Evolutionary conservation across 2,888 invertebrate genomes (phyloP), one percentile per base, ranked within the genome.

Genomic region (Xylota segnis): DNA sequence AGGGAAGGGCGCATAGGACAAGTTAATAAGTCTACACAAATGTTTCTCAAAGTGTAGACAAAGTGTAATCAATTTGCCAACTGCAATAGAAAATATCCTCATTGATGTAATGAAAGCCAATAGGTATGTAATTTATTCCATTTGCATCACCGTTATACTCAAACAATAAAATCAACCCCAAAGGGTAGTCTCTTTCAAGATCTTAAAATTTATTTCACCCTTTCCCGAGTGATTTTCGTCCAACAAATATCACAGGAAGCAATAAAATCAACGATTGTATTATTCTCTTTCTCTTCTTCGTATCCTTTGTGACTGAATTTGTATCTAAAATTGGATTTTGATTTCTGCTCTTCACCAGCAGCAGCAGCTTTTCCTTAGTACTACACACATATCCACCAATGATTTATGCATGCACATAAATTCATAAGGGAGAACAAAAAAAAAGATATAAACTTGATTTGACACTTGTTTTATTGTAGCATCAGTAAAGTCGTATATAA

Each of bases 341-440:
- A 74, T 74, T 74, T 74, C 32, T 65, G 43, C 43, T 16, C 40
- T 29, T 34, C 32, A 18, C 23, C 10, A 63, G 52, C 27, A 32
- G 52, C 27, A 32, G 23, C 23, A 23, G n/a, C 40, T 18, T 66
- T 37, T 52, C n/a, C n/a, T n/a, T 10, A 56, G 32, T 23, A 23
- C 3, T 23, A 23, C 3, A 3, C 12, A 18, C n/a, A 54, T 43
- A 12, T 6, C 18, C 14, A 43, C 37, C 37, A 72, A 59, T 52
- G 61, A 63, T 74, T 74, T 74, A 74, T 74, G 40, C 52, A 54
- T 74, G 52, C 52, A 43, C 40, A 74, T 74, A 74, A 74, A 63
- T 61, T 61, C 43, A 23, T 29, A 52, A 18, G 18, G 34, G 16
- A 29, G 18, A 18, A 27, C 29, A 16, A 7, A 27, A 40, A 10